Base-by-base conservation (phyloP, 2,888 invertebrate species). In the Helleia helle region DNA sequence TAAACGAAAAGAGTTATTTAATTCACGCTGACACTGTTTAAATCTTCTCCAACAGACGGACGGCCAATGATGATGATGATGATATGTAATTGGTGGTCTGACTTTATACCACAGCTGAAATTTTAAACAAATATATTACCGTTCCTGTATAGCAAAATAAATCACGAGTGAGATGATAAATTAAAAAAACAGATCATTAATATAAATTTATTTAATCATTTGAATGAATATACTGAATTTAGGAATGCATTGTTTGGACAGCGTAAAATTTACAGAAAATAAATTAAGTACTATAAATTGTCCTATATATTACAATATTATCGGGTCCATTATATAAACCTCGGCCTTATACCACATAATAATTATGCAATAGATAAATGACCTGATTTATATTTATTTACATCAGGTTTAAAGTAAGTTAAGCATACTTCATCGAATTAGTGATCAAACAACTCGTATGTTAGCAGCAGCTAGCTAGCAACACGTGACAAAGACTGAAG, bases 301-400 rank as follows among this genome's bases (percentile, higher is more conserved):
- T 59, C 59, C 62, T 71, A 66, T 70, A 66, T 62, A 46, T 61
- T 68, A 69, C 65, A 70, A 54, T 49, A 53, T 60, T 68, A 62
- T 62, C 64, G 44, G 75, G 77, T 76, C 73, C 75, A 81, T 83
- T 59, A 63, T 59, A 80, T 80, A 80, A 81, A 81, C 79, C 74
- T 36, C 55, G 53, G 55, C 58, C 69, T 69, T 66, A 52, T 65
- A 68, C 65, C 59, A 60, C 58, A 53, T 70, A n/a, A n/a, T n/a
- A n/a, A n/a, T n/a, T n/a, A 67, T 71, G 52, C 73, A 75, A 67
- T 69, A n/a, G n/a, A 56, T 42, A 28, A 43, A 44, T 42, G 47
- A 22, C 8, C 2, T 22, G 37, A 30, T 38, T 43, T 47, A 44
- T 27, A 25, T 18, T 34, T 45, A 40, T 43, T 44, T 42, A 45